Conservation (phyloP, 1,140 invertebrate species). For the Drosophila burlai region DNA sequence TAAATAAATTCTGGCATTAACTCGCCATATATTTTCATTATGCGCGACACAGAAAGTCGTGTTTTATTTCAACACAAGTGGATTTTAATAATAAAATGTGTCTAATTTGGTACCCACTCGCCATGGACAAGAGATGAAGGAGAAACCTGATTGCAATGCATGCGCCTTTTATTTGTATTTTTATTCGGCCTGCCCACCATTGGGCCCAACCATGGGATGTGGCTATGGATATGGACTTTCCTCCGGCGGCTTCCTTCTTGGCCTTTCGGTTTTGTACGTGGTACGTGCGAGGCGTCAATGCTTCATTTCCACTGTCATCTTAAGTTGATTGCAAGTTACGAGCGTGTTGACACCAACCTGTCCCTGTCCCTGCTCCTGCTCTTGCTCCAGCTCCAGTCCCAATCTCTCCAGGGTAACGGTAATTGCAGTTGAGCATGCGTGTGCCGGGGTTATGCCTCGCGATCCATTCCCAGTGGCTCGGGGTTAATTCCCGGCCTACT, state of each 20-base stretch:
- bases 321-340: constrained; percentile 85
- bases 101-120: constrained; percentile 83
- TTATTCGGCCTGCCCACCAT: constrained; percentile 22
- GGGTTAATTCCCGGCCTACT: constrained; percentile 38
- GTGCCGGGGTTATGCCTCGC: constrained; percentile 34
- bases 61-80: constrained; percentile 84
- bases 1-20: constrained; percentile 82
- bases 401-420: constrained; percentile 54
- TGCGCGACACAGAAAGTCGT: constrained; percentile 82
- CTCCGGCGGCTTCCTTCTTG: constrained; percentile 49
- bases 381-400: background rate
- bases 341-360: constrained; percentile 79
- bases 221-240: constrained; percentile 34
- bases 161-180: constrained; percentile 51
- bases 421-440: constrained; percentile 62
- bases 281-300: constrained; percentile 85
- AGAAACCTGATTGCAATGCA: constrained; percentile 77
- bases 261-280: constrained; percentile 45
- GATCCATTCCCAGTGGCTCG: constrained; percentile 14
- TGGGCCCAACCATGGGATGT: constrained; percentile 31
- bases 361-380: constrained; percentile 16
- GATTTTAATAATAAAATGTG: constrained; percentile 84
- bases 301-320: constrained; percentile 85
- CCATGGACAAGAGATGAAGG: constrained; percentile 14
- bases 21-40: constrained; percentile 83